A percentile compares a stretch with the other conserved stretches of the same genome.
phyloP scores from a whole-genome alignment of 2,113 vertebrate genomes.

The Australoheros scitulus region DNA sequence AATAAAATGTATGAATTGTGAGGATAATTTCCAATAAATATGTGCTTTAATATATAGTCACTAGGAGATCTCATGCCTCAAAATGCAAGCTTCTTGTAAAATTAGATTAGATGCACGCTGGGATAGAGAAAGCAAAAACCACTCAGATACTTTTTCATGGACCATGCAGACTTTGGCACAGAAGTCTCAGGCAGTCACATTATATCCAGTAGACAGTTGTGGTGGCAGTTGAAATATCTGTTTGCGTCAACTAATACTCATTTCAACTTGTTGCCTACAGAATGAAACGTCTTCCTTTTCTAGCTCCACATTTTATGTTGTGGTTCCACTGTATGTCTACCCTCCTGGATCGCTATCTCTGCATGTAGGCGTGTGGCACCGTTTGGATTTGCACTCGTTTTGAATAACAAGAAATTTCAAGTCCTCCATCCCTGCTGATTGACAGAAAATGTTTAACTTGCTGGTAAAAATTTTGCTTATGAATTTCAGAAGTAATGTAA shows the following conservation, averaged over 20 bases:
- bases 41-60: neutral
- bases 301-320: neutral
- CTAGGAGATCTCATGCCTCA: neutral
- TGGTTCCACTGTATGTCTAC: slow-evolving; percentile 3
- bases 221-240: neutral
- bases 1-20: neutral
- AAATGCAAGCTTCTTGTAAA: slow-evolving; percentile 3
- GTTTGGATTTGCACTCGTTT: slow-evolving; percentile 27
- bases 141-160: neutral
- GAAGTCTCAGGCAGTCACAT: neutral
- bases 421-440: slow-evolving; percentile 13
- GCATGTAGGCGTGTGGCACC: slow-evolving; percentile 27
- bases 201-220: neutral
- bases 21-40: neutral
- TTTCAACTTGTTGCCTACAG: neutral
- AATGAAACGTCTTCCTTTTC: neutral
- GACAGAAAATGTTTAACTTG: slow-evolving; percentile 29
- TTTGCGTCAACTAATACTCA: neutral
- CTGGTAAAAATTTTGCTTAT: slow-evolving; percentile 6
- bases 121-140: neutral
- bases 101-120: neutral
- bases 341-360: slow-evolving; percentile 12
- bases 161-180: neutral
- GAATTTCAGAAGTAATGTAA: slow-evolving; percentile 13
- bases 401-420: slow-evolving; percentile 35